These are phyloP conservation scores for Papilio xuthus DNA, from an alignment of 1,140 invertebrate genomes.

Conservation along the genomic window DNA sequence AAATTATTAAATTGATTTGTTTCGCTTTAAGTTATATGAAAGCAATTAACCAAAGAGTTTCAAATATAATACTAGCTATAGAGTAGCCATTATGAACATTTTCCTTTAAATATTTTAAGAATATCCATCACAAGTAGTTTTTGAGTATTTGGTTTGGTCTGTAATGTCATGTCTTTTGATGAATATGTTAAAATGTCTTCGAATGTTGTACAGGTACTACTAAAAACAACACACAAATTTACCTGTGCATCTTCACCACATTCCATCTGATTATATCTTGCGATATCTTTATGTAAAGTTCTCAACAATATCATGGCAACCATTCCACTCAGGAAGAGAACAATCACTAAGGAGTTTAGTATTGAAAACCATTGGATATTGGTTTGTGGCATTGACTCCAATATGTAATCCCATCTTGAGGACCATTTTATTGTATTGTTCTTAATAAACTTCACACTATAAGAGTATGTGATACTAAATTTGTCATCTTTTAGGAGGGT, in stretches of 20 bases:
- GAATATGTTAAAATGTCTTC: too few relatives aligned
- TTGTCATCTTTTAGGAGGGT: slow-evolving; percentile 79
- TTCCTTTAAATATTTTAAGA: too few relatives aligned
- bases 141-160: too few relatives aligned
- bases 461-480: slow-evolving; percentile 92
- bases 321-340: slow-evolving; percentile 97
- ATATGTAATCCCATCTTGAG: slow-evolving; percentile 99
- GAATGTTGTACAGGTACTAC: background rate
- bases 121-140: too few relatives aligned
- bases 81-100: too few relatives aligned
- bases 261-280: slow-evolving; percentile 98
- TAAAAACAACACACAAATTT: slow-evolving; percentile 39
- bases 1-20: too few relatives aligned
- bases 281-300: slow-evolving; percentile 99
- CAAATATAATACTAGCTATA: too few relatives aligned
- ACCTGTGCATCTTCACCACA: slow-evolving; percentile 96
- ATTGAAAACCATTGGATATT: slow-evolving; percentile 99
- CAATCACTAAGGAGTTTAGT: slow-evolving; percentile 94
- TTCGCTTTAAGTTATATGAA: too few relatives aligned
- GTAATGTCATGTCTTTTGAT: background rate
- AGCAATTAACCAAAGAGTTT: too few relatives aligned
- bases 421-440: slow-evolving; percentile 98
- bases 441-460: slow-evolving; percentile 90
- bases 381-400: slow-evolving; percentile 98
- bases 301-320: slow-evolving; percentile 99